Percentiles rank a stretch among this genome's conserved stretches.
These are phyloP conservation scores for Dermolepida albohirtum DNA, from an alignment of 2,888 invertebrate genomes.

Conservation along the genomic window DNA sequence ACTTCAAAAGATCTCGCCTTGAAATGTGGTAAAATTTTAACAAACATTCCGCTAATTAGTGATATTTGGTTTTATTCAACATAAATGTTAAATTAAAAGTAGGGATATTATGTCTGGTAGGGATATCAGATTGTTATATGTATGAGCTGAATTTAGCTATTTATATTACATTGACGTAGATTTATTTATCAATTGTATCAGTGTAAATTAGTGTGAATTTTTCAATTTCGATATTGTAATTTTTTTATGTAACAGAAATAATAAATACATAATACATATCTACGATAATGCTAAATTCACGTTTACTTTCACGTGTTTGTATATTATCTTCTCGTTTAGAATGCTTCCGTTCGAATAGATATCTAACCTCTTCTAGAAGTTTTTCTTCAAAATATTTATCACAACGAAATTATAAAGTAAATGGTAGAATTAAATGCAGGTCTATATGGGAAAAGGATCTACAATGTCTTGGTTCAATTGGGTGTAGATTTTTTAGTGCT, in stretches of 20 bases:
- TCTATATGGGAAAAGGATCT: constrained; percentile 19
- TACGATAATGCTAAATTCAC: neutral
- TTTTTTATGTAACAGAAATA: neutral
- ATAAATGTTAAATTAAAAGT: too few species aligned
- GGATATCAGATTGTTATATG: too few species aligned
- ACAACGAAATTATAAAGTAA: neutral
- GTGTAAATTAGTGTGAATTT: too few species aligned
- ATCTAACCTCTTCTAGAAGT: constrained; percentile 48
- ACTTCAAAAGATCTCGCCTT: too few species aligned
- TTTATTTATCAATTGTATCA: too few species aligned
- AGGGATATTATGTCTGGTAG: too few species aligned
- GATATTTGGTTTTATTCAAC: too few species aligned
- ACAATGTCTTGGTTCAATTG: constrained; percentile 10
- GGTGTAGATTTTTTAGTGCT: constrained; percentile 34
- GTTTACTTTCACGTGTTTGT: constrained; percentile 25
- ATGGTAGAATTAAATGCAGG: neutral
- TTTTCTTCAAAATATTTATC: constrained; percentile 20
- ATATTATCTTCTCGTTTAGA: constrained; percentile 6
- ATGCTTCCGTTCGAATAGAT: constrained; percentile 6
- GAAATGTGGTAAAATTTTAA: too few species aligned
- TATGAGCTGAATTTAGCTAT: too few species aligned
- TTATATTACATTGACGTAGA: too few species aligned
- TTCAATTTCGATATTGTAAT: neutral
- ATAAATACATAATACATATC: constrained; percentile 1
- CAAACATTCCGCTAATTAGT: too few species aligned